These are phyloP conservation scores for Etheostoma nigrum DNA, from an alignment of 2,797 vertebrate genomes.

Conservation along the genomic window DNA sequence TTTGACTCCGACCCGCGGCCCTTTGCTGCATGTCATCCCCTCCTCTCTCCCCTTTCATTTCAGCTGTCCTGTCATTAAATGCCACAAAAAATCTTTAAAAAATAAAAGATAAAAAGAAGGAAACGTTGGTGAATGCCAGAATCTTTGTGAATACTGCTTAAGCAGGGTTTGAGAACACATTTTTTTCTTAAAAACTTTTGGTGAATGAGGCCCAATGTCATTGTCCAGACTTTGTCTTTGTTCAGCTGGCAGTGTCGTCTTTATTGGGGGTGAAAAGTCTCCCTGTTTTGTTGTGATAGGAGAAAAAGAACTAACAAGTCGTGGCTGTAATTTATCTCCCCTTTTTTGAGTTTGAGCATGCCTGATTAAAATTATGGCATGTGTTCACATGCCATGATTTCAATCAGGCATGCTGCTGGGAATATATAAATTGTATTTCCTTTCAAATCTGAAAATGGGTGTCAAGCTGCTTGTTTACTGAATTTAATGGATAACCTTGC, in stretches of 20 bases:
- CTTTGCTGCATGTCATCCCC: too few relatives aligned
- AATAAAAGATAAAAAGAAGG: too few relatives aligned
- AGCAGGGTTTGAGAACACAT: too few relatives aligned
- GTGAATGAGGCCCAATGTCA: too few relatives aligned
- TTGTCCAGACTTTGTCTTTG: slow-evolving; percentile 21
- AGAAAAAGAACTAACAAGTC: slow-evolving; percentile 12
- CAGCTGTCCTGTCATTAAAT: too few relatives aligned
- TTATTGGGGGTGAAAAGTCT: neutral
- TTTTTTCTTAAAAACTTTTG: too few relatives aligned
- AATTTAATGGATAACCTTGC: neutral
- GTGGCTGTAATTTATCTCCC: slow-evolving; percentile 19
- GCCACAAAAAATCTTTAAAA: too few relatives aligned
- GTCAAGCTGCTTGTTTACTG: neutral
- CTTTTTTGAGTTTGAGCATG: slow-evolving; percentile 5
- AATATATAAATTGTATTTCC: neutral
- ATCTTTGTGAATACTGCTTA: too few relatives aligned
- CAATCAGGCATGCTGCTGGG: neutral
- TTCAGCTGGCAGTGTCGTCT: slow-evolving; percentile 9
- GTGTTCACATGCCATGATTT: neutral
- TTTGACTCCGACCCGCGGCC: too few relatives aligned
- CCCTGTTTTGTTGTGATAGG: too few relatives aligned
- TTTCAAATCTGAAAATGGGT: neutral
- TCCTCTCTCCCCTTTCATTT: too few relatives aligned
- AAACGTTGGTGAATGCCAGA: too few relatives aligned
- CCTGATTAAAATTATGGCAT: neutral